A percentile compares a stretch with the other conserved stretches of the same genome.
These are phyloP conservation scores for Castor canadensis DNA, from an alignment of 2,113 vertebrate genomes.

Conservation along the genomic window DNA sequence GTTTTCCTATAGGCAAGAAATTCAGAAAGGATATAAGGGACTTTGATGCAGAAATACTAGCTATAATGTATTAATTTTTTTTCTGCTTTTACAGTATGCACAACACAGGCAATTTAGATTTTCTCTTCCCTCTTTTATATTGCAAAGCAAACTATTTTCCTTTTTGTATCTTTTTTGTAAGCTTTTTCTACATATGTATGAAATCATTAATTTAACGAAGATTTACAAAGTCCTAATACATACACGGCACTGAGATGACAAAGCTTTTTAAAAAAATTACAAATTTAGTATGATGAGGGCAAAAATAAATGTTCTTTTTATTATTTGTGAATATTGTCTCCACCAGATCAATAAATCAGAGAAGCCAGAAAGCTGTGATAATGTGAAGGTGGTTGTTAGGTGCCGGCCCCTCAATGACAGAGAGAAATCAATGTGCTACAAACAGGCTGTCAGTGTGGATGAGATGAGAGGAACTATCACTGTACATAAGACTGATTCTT, in stretches of 20 bases:
- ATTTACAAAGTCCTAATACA: background rate
- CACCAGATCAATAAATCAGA: conserved; percentile 92
- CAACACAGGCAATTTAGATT: conserved; percentile 12
- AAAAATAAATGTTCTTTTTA: conserved; percentile 4
- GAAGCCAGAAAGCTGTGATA: conserved; percentile 92
- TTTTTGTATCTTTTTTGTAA: background rate
- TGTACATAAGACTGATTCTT: conserved; percentile 93
- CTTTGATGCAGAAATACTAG: background rate
- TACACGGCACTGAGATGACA: background rate
- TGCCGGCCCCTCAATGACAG: conserved; percentile 97
- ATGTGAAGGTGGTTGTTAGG: conserved; percentile 97
- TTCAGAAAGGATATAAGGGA: background rate
- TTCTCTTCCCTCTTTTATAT: background rate
- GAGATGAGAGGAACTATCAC: conserved; percentile 97
- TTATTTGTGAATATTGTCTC: conserved; percentile 81
- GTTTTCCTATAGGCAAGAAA: conserved; percentile 8
- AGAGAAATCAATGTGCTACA: conserved; percentile 92
- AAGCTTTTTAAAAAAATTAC: conserved; percentile 12
- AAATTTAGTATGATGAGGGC: conserved; percentile 4
- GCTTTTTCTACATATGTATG: background rate
- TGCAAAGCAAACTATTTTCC: conserved; percentile 10
- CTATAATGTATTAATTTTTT: background rate
- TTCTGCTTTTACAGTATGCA: conserved; percentile 31
- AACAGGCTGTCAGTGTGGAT: conserved; percentile 92
- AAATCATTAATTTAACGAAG: conserved; percentile 34